Base-by-base conservation (phyloP, 2,113 vertebrate species). In the Corythornis cristatus region DNA sequence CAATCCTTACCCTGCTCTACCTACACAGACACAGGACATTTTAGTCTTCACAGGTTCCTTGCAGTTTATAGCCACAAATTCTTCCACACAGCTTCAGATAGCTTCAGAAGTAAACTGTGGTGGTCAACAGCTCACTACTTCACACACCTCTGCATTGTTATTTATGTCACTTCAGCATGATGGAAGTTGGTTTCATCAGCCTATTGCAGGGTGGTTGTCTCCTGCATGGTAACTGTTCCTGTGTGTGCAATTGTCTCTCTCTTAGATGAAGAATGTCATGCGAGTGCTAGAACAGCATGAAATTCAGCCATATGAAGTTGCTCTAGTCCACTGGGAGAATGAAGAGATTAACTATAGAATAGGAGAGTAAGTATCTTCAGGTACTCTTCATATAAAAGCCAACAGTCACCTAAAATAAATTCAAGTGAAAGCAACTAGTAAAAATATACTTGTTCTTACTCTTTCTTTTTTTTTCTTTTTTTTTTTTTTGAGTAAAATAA, bases 261-360 rank as follows among this genome's bases (percentile, higher is more conserved):
- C 70, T 46, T 92, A 99, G 99, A 96, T 99, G 95, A 99, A 99
- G 92, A 97, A 94, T 6, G 96, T 98, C 53, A 97, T 99, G 99
- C 98, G 87, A 53, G 87, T 99, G 73, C 89, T 99, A 86, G 99
- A 99, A 81, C 98, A 94, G n/a, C 99, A 99, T 88, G 99, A 99
- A 96, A 98, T 99, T 83, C 98, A 99, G 94, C 98, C 99, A 0
- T 99, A 99, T 8, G 99, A 99, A 95, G 97, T 99, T 6, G 99
- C 99, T 1, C 89, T 99, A 85, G 98, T 99, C 43, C 98, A 99
- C 64, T 99, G 99, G 99, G 99, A 99, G 92, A 99, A 99, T 18
- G 99, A 99, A 92, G 99, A 99, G 95, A 98, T 99, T 22, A 99
- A 98, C 97, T 99, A 99, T 81, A 93, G 93, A n/a, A 96, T 98